phyloP scores from a whole-genome alignment of 2,797 vertebrate species.

The Selene dorsalis region DNA sequence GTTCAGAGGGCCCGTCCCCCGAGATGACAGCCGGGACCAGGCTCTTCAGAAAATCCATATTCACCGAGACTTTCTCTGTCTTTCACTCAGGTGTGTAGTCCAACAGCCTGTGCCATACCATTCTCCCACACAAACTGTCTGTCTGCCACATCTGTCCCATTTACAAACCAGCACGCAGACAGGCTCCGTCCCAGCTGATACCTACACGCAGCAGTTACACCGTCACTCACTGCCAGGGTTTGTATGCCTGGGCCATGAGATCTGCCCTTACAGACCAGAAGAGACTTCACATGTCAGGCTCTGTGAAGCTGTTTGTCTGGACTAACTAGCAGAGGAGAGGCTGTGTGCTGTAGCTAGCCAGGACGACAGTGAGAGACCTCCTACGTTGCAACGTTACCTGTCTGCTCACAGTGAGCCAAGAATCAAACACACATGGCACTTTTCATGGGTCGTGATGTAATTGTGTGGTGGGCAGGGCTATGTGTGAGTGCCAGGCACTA shows the following conservation, averaged over 20 bases:
- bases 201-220: conserved; percentile 29
- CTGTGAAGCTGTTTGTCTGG: conserved; percentile 47
- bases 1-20: conserved; percentile 84
- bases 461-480: conserved; percentile 84
- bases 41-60: conserved; percentile 95
- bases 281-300: conserved; percentile 45
- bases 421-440: conserved; percentile 72
- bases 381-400: conserved; percentile 68
- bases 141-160: conserved; percentile 48
- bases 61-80: conserved; percentile 35
- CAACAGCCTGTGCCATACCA: conserved; percentile 34
- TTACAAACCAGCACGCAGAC: conserved; percentile 31
- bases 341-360: conserved; percentile 27
- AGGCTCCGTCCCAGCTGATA: conserved; percentile 15
- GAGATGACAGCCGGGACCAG: conserved; percentile 87
- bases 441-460: conserved; percentile 73
- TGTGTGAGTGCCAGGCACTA: conserved; percentile 86
- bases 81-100: conserved; percentile 55
- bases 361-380: conserved; percentile 37
- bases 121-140: conserved; percentile 39
- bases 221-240: conserved; percentile 19
- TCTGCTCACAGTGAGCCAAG: conserved; percentile 60
- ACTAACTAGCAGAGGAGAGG: conserved; percentile 40
- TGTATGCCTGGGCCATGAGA: conserved; percentile 17
- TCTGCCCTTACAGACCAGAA: conserved; percentile 23